Conservation (phyloP, 2,888 invertebrate species). For the Mamestra brassicae region DNA sequence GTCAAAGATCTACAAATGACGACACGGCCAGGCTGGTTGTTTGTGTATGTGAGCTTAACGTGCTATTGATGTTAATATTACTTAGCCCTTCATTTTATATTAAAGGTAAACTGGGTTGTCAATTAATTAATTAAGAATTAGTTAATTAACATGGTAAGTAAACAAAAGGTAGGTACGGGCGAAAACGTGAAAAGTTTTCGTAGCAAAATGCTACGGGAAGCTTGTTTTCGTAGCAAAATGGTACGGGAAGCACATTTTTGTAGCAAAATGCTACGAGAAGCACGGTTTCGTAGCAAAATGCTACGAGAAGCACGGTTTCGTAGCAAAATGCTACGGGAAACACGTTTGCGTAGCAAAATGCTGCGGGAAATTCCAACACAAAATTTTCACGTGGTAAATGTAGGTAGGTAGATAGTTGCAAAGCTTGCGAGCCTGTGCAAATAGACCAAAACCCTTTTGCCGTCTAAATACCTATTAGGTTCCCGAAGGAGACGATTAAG, state of each 20-base stretch:
- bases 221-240: not conserved
- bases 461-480: not conserved
- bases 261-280: no score
- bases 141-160: no score
- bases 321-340: not conserved
- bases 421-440: not conserved
- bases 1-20: no score
- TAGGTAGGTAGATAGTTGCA: not conserved
- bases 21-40: no score
- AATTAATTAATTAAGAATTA: no score
- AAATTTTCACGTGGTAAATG: not conserved
- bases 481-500: not conserved
- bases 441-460: not conserved
- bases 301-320: no score
- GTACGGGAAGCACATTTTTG: no score
- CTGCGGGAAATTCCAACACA: not conserved
- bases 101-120: no score
- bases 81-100: no score
- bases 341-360: not conserved
- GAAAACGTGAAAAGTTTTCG: not conserved
- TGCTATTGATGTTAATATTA: no score
- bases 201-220: constrained; percentile 7
- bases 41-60: no score
- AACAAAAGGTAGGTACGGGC: not conserved
- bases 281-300: no score